A percentile compares a stretch with the other conserved stretches of the same genome.
phyloP scores from a whole-genome alignment of 2,113 vertebrate species.

The human (Homo sapiens) region DNA sequence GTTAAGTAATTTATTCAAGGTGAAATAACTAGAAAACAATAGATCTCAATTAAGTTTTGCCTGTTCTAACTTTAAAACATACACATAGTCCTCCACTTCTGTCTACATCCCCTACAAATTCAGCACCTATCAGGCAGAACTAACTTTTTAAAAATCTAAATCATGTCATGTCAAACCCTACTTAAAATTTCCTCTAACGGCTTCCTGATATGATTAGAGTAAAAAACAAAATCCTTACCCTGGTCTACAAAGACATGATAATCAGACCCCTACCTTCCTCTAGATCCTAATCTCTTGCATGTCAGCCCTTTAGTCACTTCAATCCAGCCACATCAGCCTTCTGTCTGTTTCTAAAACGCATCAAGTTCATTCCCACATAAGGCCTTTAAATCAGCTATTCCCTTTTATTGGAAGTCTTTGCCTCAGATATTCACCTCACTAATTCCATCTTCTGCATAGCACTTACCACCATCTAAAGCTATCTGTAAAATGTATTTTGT shows the following conservation, averaged over 20 bases:
- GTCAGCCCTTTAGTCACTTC: not conserved
- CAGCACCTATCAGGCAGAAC: not conserved
- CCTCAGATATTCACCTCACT: not conserved
- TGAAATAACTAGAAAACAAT: constrained; percentile 17
- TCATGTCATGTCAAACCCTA: not conserved
- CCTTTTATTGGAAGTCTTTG: not conserved
- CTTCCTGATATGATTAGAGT: not conserved
- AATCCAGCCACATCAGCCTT: not conserved
- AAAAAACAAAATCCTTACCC: not conserved
- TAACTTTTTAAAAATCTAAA: not conserved
- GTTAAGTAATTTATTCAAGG: not conserved
- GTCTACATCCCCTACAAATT: not conserved
- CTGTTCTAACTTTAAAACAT: constrained; percentile 15
- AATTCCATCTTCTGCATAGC: not conserved
- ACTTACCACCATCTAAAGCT: not conserved
- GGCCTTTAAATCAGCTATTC: not conserved
- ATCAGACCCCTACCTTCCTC: not conserved
- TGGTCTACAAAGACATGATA: not conserved
- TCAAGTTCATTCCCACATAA: not conserved
- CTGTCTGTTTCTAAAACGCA: not conserved
- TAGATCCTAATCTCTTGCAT: not conserved
- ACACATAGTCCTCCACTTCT: not conserved
- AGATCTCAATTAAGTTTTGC: not conserved
- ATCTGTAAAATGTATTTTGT: not conserved
- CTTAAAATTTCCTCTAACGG: not conserved